Evolutionary conservation across 2,797 vertebrate species (phyloP), one percentile per base, ranked within the genome.

Genomic region (Platyrinchus mystaceus): DNA sequence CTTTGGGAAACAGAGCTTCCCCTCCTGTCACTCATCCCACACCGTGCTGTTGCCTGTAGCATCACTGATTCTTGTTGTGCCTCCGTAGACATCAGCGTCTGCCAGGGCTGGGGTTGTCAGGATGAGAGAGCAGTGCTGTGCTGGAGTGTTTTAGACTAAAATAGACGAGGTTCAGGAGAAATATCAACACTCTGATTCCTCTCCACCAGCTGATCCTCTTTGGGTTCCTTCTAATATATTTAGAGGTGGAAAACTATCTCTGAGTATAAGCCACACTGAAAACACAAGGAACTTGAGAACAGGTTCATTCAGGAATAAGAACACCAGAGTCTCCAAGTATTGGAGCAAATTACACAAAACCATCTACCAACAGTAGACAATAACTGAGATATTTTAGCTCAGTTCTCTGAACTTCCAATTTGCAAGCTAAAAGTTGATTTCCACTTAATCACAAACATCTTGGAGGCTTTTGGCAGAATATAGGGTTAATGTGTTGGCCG

Each of bases 291-390:
- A 58, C 12, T 20, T 1, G 8, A 58, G 28, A 81, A 10, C 8
- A 52, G 10, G 20, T 52, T 83, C 47, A 43, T 32, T 23, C 26
- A 47, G 39, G 26, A 73, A 21, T 56, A 23, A 30, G 50, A 82
- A 10, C 5, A 2, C 7, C 17, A 4, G 3, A 47, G 27, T 9
- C 18, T 26, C 10, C 43, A 71, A 4, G 5, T 17, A 34, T 6
- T 50, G 46, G 15, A 64, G 10, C 9, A 70, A n/a, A 64, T 36
- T n/a, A 68, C 30, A 68, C 39, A 68, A 62, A 80, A 60, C 20
- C 4, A 3, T 34, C 44, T 18, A 60, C 34, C 2, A n/a, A 24
- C 4, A 36, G 18, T 15, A 43, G n/a, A 71, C 1, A 8, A 27
- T 21, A 70, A 58, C 14, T 9, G 32, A 18, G 19, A 2, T 23